Conservation (phyloP, 1,140 invertebrate genomes). For the Bombus ignitus region DNA sequence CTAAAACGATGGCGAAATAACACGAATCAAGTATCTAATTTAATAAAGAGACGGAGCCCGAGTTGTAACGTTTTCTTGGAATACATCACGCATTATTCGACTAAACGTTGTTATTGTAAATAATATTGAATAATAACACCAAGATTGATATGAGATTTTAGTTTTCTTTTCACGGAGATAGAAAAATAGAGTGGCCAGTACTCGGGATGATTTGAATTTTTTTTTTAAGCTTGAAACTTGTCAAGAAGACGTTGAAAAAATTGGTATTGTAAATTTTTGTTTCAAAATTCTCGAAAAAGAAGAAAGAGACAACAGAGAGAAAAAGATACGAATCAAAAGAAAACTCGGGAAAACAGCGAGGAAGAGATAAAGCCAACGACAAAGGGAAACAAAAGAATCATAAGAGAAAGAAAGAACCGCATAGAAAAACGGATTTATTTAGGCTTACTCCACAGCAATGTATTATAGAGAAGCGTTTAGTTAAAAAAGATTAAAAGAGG, state of each 20-base stretch:
- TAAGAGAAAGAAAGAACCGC: background rate
- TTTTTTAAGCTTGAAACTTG: background rate
- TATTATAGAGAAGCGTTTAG: slow-evolving; percentile 67
- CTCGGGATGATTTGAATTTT: background rate
- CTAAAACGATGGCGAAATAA: background rate
- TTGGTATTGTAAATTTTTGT: background rate
- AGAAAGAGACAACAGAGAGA: too few species aligned
- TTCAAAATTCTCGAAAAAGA: background rate
- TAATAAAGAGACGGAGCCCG: slow-evolving; percentile 15
- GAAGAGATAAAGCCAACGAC: background rate
- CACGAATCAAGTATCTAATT: slow-evolving; percentile 60
- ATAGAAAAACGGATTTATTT: slow-evolving; percentile 45
- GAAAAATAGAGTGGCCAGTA: background rate
- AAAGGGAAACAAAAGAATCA: background rate
- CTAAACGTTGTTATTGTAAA: slow-evolving; percentile 58
- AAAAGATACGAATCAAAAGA: background rate
- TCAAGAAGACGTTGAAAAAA: background rate
- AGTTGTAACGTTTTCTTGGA: slow-evolving; percentile 49
- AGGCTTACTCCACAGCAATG: slow-evolving; percentile 57
- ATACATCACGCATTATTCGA: slow-evolving; percentile 33
- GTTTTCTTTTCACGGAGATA: slow-evolving; percentile 34
- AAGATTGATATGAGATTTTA: slow-evolving; percentile 40
- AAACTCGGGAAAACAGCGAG: background rate
- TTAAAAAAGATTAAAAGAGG: slow-evolving; percentile 11
- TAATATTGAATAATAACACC: slow-evolving; percentile 50